Evolutionary conservation across 2,113 vertebrate genomes (phyloP).

Genomic region (Meleagris gallopavo): DNA sequence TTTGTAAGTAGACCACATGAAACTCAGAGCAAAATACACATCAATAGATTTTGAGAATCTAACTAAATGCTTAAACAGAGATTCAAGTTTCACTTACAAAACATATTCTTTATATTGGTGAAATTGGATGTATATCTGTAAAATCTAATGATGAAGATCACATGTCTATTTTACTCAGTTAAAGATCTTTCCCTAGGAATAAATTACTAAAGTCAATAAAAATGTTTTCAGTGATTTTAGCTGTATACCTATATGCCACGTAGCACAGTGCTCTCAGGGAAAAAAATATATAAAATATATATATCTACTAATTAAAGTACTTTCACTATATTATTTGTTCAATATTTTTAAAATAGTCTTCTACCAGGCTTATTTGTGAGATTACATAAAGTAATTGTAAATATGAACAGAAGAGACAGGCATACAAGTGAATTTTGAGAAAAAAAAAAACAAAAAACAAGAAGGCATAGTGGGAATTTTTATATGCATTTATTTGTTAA

Average conservation of each 20-base stretch:
- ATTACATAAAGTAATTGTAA: not conserved
- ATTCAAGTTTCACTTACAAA: not conserved
- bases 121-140: not conserved
- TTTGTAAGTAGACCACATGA: not conserved
- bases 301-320: not conserved
- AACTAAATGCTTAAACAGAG: not conserved
- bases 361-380: not conserved
- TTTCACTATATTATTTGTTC: not conserved
- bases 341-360: not conserved
- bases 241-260: not conserved
- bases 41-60: not conserved
- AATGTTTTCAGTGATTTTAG: not conserved
- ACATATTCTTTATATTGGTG: not conserved
- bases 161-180: not conserved
- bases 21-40: not conserved
- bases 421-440: not conserved
- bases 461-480: not conserved
- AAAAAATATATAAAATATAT: not conserved
- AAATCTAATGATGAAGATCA: rapidly evolving
- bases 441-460: not conserved
- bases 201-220: not conserved
- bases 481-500: not conserved
- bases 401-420: not conserved
- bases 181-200: not conserved
- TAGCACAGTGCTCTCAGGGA: not conserved